Percentiles rank a stretch among this genome's conserved stretches.
phyloP scores from a whole-genome alignment of 2,888 invertebrate species.

The Plutella xylostella region DNA sequence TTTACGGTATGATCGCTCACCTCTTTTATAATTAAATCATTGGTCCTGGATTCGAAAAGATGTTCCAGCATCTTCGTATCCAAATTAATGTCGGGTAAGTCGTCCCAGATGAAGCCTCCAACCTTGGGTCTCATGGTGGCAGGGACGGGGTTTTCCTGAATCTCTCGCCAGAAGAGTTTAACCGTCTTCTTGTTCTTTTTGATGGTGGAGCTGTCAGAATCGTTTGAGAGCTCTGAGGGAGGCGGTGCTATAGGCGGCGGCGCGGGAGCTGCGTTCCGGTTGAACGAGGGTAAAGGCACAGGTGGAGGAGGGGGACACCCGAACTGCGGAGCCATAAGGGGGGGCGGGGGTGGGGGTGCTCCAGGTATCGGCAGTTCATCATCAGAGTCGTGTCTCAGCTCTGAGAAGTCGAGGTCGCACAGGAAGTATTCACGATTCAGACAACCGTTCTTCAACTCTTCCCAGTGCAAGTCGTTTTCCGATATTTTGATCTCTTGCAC shows the following conservation, averaged over 20 bases:
- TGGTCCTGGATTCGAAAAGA: constrained; percentile 95
- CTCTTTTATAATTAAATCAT: constrained; percentile 91
- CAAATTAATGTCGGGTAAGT: constrained; percentile 83
- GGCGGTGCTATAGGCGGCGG: constrained; percentile 41
- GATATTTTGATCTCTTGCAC: constrained; percentile 82
- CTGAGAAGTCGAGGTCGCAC: constrained; percentile 97
- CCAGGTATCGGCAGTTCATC: constrained; percentile 79
- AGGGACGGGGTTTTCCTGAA: constrained; percentile 78
- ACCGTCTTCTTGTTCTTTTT: constrained; percentile 96
- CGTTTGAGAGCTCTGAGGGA: constrained; percentile 44
- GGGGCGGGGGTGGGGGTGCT: constrained; percentile 83
- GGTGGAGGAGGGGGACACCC: constrained; percentile 64
- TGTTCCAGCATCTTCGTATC: constrained; percentile 96
- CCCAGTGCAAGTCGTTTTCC: constrained; percentile 96
- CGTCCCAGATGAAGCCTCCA: constrained; percentile 90
- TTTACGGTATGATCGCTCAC: constrained; percentile 28
- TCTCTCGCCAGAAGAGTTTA: constrained; percentile 98
- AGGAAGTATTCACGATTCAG: constrained; percentile 82
- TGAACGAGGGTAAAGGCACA: constrained; percentile 54
- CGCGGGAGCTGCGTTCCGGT: constrained; percentile 45
- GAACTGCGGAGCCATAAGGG: constrained; percentile 70
- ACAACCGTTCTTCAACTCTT: constrained; percentile 81
- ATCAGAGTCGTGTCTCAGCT: constrained; percentile 90
- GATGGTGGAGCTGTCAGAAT: constrained; percentile 61
- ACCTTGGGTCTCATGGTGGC: constrained; percentile 67